phyloP scores from a whole-genome alignment of 1,140 invertebrate genomes.

The Centruroides vittatus region DNA sequence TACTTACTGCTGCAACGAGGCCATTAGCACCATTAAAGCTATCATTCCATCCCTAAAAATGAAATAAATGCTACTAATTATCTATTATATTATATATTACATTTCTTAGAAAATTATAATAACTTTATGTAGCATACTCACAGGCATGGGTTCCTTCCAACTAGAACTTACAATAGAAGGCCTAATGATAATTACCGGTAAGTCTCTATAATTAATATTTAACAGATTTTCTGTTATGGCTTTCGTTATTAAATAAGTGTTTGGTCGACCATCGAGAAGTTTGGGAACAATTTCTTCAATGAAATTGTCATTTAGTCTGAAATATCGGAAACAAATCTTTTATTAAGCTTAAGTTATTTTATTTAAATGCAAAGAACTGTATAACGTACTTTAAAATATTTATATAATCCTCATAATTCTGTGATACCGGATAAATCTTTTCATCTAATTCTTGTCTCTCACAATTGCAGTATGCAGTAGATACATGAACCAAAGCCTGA shows the following conservation, averaged over 20 bases:
- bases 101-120: no score
- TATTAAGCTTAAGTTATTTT: no score
- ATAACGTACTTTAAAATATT: constrained; percentile 4
- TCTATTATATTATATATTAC: constrained; percentile 6
- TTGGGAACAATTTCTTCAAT: constrained; percentile 13
- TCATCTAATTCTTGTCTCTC: constrained; percentile 31
- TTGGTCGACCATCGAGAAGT: constrained; percentile 53
- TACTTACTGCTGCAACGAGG: no score
- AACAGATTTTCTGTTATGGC: constrained; percentile 61
- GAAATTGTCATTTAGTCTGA: constrained; percentile 39
- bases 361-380: background rate
- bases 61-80: no score
- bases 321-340: constrained; percentile 25
- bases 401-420: constrained; percentile 1
- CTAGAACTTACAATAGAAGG: constrained; percentile 89
- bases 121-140: constrained; percentile 8
- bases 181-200: constrained; percentile 62
- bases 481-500: constrained; percentile 30
- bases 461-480: constrained; percentile 29
- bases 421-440: constrained; percentile 50
- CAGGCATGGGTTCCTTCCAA: constrained; percentile 76
- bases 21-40: no score
- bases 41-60: no score
- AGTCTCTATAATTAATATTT: constrained; percentile 39
- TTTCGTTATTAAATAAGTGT: constrained; percentile 77